A percentile compares a stretch with the other conserved stretches of the same genome.
Evolutionary conservation across 2,888 invertebrate species (phyloP).

Genomic region (Alloscopus bannaensis): DNA sequence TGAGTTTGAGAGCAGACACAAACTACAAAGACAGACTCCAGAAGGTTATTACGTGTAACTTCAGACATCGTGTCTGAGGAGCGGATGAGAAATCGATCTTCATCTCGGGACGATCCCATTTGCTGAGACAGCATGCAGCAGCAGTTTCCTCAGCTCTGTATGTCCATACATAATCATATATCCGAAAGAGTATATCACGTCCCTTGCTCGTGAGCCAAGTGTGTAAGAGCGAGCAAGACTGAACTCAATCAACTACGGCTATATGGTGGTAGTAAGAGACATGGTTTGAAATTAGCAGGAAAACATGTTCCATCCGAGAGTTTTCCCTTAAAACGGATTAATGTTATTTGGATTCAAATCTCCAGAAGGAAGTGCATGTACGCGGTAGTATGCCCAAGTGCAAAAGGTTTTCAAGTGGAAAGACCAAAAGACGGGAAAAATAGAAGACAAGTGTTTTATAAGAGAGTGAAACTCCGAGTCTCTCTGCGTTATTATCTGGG

Average conservation of each 20-base stretch:
- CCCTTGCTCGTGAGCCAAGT: too few relatives aligned
- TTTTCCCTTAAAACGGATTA: slow-evolving; percentile 6
- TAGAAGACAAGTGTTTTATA: slow-evolving; percentile 18
- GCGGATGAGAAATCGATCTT: slow-evolving; percentile 50
- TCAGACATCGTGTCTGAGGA: slow-evolving; percentile 28
- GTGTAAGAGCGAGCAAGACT: not conserved
- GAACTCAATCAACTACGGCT: not conserved
- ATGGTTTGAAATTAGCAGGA: slow-evolving; percentile 22
- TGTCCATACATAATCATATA: not conserved
- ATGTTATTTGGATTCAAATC: slow-evolving; percentile 14
- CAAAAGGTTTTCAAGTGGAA: not conserved
- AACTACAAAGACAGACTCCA: slow-evolving; percentile 24
- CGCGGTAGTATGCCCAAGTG: not conserved
- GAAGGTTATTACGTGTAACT: slow-evolving; percentile 50
- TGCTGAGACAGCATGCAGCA: slow-evolving; percentile 37
- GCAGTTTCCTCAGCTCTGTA: not conserved
- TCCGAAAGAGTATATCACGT: not conserved
- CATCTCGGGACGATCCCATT: slow-evolving; percentile 28
- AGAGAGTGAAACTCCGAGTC: not conserved
- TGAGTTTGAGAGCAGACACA: too few relatives aligned
- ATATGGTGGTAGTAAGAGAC: not conserved
- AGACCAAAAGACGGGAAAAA: not conserved
- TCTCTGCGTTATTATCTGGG: too few relatives aligned
- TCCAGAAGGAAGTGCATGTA: not conserved
- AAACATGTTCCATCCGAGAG: slow-evolving; percentile 17